Base-by-base conservation (phyloP, 2,888 invertebrate species). In the Cheilosia grossa region DNA sequence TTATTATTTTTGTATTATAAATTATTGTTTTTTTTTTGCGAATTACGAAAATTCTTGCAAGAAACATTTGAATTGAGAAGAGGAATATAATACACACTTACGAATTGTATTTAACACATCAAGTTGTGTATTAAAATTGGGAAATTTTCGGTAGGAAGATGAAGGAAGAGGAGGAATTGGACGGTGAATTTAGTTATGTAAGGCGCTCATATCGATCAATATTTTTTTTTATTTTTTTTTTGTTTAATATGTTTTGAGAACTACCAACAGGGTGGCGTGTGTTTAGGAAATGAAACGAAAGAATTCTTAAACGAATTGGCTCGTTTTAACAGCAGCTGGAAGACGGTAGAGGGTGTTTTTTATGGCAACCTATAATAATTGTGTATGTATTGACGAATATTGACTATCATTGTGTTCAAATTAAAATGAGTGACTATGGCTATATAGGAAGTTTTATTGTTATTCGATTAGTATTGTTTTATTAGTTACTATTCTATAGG, bases 181-280 rank as follows among this genome's bases (percentile, higher is more conserved):
- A 58, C 19, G 61, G 42, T 61, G 64, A 73, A 72, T 67, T 77
- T 56, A 42, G 73, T 10, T 33, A 47, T 66, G 69, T 47, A 72
- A 67, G 82, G 61, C 81, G 88, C 88, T 88, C 87, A 87, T 88
- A 88, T 88, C 88, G 88, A 88, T 88, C 86, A 87, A 82, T 72
- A 51, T 75, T 73, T 54, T 86, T 63, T 81, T 61, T 63, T 49
- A 73, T 73, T 54, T 86, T 63, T 81, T 61, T 63, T 49, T 66
- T 44, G 5, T 24, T 66, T 80, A 77, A 58, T 70, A 44, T n/a
- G n/a, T 72, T 19, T 13, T 33, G 33, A 10, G 10, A 37, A n/a
- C n/a, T n/a, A n/a, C n/a, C n/a, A 37, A 37, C 3, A 13, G 37
- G 37, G 37, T 10, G 37, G 37, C 4, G 37, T 13, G 4, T 37